Conservation (phyloP, 2,888 invertebrate genomes). For the Zelleria hepariella region DNA sequence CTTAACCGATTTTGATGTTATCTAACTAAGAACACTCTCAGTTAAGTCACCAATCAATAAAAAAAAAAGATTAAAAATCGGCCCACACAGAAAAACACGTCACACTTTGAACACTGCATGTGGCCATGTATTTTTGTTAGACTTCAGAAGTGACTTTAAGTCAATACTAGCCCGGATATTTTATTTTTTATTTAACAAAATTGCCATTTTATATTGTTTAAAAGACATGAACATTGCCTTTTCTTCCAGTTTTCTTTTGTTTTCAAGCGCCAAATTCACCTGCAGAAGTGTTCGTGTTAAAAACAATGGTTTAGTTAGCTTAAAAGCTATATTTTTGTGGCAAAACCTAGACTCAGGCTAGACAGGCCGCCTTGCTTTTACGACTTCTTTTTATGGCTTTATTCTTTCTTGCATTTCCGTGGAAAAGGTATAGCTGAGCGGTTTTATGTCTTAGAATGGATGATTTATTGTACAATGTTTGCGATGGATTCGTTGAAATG, state of each 20-base stretch:
- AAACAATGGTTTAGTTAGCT: neutral
- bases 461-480: neutral
- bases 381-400: constrained; percentile 3
- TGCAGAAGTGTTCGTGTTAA: neutral
- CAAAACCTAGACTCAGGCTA: neutral
- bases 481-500: neutral
- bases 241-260: neutral
- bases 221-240: neutral
- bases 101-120: no score
- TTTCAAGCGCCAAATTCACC: neutral
- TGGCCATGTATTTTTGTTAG: neutral
- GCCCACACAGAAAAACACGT: no score
- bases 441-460: neutral
- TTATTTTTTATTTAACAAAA: no score
- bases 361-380: constrained; percentile 4
- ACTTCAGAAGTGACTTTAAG: neutral
- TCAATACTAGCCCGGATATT: neutral
- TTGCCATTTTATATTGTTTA: neutral
- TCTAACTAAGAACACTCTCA: no score
- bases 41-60: no score
- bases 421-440: neutral
- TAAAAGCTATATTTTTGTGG: neutral
- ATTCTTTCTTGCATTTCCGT: constrained; percentile 2
- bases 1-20: no score
- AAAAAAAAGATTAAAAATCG: no score